Evolutionary conservation across 2,888 invertebrate species (phyloP).

Genomic region (Lasioglossum leucozonium): DNA sequence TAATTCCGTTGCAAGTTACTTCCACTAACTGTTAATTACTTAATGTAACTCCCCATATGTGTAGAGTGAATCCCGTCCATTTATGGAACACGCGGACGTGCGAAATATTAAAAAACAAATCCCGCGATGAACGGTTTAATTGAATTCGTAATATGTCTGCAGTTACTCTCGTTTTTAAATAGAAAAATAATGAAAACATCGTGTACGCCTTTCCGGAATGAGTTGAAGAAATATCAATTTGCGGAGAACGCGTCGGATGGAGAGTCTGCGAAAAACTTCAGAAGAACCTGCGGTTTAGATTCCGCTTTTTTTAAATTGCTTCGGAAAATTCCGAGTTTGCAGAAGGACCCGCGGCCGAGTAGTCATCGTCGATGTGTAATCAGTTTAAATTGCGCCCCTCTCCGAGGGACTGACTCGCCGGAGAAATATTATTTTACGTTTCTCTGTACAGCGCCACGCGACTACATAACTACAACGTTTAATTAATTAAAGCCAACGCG

Average conservation of each 20-base stretch:
- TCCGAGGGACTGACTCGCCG: background rate
- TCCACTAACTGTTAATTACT: background rate
- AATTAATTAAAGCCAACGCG: constrained; percentile 3
- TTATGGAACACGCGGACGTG: background rate
- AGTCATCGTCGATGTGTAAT: background rate
- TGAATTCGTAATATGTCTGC: background rate
- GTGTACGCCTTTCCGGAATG: background rate
- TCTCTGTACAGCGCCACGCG: background rate
- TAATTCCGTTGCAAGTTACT: background rate
- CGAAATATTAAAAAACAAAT: background rate
- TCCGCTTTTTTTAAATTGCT: background rate
- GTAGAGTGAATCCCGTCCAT: background rate
- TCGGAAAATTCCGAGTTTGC: background rate
- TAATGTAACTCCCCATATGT: background rate
- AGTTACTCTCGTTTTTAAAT: background rate
- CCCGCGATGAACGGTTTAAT: background rate
- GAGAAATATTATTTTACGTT: constrained; percentile 1
- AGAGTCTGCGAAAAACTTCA: background rate
- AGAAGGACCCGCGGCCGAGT: background rate
- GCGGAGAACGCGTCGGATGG: background rate
- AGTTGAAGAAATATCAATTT: background rate
- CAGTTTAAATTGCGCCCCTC: background rate
- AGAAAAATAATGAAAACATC: background rate
- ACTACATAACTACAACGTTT: background rate
- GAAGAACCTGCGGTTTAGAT: background rate